phyloP scores from a whole-genome alignment of 2,888 invertebrate species.

The Clistopyga incitator region DNA sequence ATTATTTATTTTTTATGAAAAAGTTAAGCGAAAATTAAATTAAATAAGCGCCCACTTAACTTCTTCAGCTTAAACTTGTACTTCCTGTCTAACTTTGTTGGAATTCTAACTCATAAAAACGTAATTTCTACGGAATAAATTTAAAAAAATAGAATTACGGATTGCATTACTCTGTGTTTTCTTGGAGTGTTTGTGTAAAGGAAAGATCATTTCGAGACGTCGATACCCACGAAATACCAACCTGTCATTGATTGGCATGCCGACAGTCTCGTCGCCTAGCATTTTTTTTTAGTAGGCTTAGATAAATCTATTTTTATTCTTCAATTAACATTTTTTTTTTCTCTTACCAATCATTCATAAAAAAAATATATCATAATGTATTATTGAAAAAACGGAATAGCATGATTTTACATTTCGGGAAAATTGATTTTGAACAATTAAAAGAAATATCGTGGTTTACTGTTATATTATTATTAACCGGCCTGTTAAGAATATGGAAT shows the following conservation, averaged over 20 bases:
- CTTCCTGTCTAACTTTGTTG: neutral
- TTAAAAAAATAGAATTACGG: constrained; percentile 38
- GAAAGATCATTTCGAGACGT: neutral
- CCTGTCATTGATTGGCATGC: neutral
- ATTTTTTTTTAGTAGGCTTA: neutral
- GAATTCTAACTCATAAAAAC: neutral
- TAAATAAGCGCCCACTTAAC: neutral
- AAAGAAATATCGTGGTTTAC: too few relatives aligned
- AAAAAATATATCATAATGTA: too few relatives aligned
- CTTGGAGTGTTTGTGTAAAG: constrained; percentile 20
- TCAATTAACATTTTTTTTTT: too few relatives aligned
- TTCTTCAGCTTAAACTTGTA: neutral
- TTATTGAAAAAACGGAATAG: too few relatives aligned
- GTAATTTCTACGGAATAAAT: neutral
- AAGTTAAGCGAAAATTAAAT: too few relatives aligned
- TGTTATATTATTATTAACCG: too few relatives aligned
- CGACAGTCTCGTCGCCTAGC: neutral
- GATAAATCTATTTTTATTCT: neutral
- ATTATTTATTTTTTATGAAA: too few relatives aligned
- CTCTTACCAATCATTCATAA: too few relatives aligned
- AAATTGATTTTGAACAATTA: too few relatives aligned
- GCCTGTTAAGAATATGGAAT: too few relatives aligned
- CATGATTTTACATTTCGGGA: too few relatives aligned
- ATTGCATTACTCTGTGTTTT: constrained; percentile 29
- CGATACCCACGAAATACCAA: neutral